Percentiles rank a stretch among this genome's conserved stretches.
Evolutionary conservation across 2,113 vertebrate species (phyloP).

Genomic region (Xerus inauris): DNA sequence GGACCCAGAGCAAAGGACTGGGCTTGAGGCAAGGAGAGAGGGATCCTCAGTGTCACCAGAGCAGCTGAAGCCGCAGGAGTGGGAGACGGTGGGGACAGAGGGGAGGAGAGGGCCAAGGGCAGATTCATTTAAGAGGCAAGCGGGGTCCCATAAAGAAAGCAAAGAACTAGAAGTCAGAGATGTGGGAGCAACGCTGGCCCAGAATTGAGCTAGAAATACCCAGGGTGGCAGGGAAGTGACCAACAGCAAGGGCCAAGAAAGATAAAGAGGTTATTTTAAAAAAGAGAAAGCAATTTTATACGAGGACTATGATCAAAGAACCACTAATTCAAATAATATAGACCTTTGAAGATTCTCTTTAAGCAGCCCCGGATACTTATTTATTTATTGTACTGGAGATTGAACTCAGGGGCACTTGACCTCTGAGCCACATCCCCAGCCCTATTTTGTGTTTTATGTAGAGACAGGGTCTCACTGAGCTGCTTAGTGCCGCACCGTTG

Average conservation of each 20-base stretch:
- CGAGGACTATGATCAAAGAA: background rate
- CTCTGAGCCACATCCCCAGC: no score
- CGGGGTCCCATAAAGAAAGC: background rate
- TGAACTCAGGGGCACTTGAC: no score
- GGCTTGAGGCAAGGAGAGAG: background rate
- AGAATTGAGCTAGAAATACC: background rate
- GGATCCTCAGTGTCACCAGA: rapidly evolving
- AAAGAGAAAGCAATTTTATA: background rate
- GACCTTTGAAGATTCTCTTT: background rate
- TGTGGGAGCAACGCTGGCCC: background rate
- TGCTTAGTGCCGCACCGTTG: no score
- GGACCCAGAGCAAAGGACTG: background rate
- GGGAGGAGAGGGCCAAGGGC: background rate
- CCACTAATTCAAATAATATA: conserved; percentile 28
- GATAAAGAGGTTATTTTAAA: background rate
- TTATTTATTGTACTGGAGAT: no score
- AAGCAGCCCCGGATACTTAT: background rate
- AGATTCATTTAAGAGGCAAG: background rate
- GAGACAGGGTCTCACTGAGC: no score
- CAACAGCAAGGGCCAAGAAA: background rate
- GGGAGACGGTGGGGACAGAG: background rate
- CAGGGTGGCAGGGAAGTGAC: background rate
- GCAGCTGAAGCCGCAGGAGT: no score
- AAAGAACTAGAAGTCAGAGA: background rate
- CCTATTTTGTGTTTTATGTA: no score